Evolutionary conservation across 1,140 invertebrate genomes (phyloP).

Genomic region (Paralvinella palmiformis): DNA sequence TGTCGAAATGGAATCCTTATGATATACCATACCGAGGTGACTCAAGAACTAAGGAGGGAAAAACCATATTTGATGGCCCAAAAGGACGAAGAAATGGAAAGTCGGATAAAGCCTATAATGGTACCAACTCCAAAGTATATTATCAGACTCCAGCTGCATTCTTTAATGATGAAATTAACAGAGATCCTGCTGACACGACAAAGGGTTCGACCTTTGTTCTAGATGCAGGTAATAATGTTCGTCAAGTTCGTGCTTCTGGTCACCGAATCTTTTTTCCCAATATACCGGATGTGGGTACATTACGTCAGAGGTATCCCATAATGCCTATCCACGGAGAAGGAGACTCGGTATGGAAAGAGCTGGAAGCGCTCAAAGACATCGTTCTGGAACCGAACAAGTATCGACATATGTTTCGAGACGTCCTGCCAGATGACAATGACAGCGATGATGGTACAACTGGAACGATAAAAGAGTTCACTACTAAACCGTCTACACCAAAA

Average conservation of each 20-base stretch:
- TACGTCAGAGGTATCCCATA: constrained; percentile 32
- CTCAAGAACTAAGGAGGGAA: constrained; percentile 10
- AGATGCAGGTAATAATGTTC: background rate
- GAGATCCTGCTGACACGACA: constrained; percentile 10
- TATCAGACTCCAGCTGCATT: constrained; percentile 34
- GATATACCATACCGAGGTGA: constrained; percentile 1
- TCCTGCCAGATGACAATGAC: background rate
- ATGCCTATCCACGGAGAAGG: constrained; percentile 32
- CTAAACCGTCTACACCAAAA: too few relatives aligned
- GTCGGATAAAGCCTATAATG: constrained; percentile 29
- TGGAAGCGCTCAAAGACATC: constrained; percentile 33
- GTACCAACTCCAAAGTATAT: constrained; percentile 25
- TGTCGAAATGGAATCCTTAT: constrained; percentile 8
- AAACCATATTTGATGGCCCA: background rate
- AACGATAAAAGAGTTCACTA: background rate
- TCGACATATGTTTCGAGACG: background rate
- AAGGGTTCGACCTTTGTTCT: background rate
- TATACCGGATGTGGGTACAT: background rate
- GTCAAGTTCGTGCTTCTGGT: background rate
- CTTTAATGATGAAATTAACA: constrained; percentile 22
- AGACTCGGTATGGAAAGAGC: constrained; percentile 28
- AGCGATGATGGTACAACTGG: background rate
- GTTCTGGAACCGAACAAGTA: constrained; percentile 23
- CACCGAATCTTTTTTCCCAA: background rate
- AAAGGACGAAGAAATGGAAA: background rate